phyloP scores from a whole-genome alignment of 2,797 vertebrate genomes.

The Calcarius lapponicus region DNA sequence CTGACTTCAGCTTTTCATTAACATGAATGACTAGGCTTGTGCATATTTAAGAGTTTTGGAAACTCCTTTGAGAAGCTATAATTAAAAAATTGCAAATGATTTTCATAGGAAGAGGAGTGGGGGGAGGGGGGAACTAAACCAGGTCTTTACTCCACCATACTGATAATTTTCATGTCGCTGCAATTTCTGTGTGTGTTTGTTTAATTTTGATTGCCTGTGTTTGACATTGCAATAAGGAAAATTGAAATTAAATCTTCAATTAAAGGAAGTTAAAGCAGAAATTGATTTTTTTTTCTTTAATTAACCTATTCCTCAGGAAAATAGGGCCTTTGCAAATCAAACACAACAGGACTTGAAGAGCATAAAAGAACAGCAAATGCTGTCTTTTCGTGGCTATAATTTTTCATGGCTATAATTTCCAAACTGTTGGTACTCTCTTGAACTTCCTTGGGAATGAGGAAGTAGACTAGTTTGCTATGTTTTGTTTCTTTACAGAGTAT shows the following conservation, averaged over 20 bases:
- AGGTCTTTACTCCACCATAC: not conserved
- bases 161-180: not conserved
- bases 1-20: not conserved
- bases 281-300: not conserved
- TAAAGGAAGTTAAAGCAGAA: not conserved
- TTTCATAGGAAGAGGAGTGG: not conserved
- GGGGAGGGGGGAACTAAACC: rapidly evolving
- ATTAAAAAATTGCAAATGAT: not conserved
- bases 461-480: not conserved
- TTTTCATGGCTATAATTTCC: not conserved
- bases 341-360: not conserved
- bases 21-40: not conserved
- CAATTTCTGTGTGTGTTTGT: not conserved
- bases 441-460: not conserved
- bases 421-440: not conserved
- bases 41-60: not conserved
- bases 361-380: not conserved
- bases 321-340: not conserved
- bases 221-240: not conserved
- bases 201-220: not conserved
- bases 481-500: not conserved
- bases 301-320: not conserved
- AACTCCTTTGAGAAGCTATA: not conserved
- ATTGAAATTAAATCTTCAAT: not conserved
- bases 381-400: not conserved